Conservation (phyloP, 2,797 vertebrate genomes). For the Acipenser transmontanus region DNA sequence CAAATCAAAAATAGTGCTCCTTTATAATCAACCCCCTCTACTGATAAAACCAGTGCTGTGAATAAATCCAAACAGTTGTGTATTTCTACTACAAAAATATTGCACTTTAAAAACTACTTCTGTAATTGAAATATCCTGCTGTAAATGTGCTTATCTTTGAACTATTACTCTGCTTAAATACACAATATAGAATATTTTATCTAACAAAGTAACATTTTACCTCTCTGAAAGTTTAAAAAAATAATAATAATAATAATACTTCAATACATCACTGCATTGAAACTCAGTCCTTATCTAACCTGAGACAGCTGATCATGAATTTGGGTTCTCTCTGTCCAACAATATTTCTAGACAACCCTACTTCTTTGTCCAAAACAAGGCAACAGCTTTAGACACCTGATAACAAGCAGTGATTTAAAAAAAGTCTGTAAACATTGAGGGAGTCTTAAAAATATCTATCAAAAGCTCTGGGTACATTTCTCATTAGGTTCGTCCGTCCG, state of each 20-base stretch:
- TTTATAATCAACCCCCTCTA: conserved; percentile 42
- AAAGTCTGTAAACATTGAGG: not conserved
- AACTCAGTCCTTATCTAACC: conserved; percentile 36
- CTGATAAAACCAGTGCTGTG: conserved; percentile 58
- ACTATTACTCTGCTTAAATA: conserved; percentile 42
- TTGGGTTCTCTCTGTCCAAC: not conserved
- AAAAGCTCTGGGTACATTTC: conserved; percentile 32
- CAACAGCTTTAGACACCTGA: not conserved
- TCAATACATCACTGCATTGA: conserved; percentile 31
- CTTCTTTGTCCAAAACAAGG: not conserved
- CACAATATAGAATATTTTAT: conserved; percentile 33
- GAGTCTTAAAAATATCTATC: not conserved
- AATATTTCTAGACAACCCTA: not conserved
- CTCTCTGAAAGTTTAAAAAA: too few relatives aligned
- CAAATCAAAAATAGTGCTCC: conserved; percentile 60
- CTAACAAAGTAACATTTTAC: conserved; percentile 18
- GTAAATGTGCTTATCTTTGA: conserved; percentile 20
- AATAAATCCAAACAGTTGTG: conserved; percentile 26
- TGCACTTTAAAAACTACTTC: conserved; percentile 58
- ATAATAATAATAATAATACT: conserved; percentile 48
- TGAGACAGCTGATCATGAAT: conserved; percentile 39
- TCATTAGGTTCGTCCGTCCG: conserved; percentile 10
- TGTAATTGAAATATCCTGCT: conserved; percentile 49
- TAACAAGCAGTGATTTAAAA: not conserved
- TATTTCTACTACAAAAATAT: conserved; percentile 65